A percentile compares a stretch with the other conserved stretches of the same genome.
Conservation (phyloP, 2,797 vertebrate genomes). For the Eidolon dupreanum region DNA sequence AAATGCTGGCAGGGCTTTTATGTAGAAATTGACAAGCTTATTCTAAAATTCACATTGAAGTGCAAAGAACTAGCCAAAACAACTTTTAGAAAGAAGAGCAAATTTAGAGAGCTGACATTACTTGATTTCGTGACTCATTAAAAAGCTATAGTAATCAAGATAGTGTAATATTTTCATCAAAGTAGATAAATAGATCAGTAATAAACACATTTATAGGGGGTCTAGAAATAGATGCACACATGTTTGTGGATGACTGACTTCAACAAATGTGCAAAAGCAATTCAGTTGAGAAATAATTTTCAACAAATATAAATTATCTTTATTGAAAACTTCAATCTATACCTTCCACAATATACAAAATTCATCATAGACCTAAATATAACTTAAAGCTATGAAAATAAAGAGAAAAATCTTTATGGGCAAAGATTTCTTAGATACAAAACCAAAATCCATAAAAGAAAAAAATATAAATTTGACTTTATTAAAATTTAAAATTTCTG, state of each 20-base stretch:
- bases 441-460: not conserved
- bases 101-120: not conserved
- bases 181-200: not conserved
- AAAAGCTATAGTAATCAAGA: not conserved
- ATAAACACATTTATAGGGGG: not conserved
- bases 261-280: not conserved
- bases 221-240: not conserved
- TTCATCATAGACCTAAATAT: not conserved
- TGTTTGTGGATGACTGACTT: not conserved
- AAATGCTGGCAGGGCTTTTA: not conserved
- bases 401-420: not conserved
- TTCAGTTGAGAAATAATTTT: not conserved
- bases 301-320: not conserved
- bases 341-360: not conserved
- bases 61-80: not conserved
- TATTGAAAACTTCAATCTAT: not conserved
- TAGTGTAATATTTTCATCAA: not conserved
- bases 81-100: not conserved
- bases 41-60: not conserved
- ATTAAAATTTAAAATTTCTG: not conserved
- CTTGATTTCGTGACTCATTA: not conserved
- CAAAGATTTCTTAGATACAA: not conserved
- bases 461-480: not conserved
- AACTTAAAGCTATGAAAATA: not conserved
- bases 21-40: not conserved